phyloP scores from a whole-genome alignment of 2,797 vertebrate genomes.

The Rhynchotus rufescens region DNA sequence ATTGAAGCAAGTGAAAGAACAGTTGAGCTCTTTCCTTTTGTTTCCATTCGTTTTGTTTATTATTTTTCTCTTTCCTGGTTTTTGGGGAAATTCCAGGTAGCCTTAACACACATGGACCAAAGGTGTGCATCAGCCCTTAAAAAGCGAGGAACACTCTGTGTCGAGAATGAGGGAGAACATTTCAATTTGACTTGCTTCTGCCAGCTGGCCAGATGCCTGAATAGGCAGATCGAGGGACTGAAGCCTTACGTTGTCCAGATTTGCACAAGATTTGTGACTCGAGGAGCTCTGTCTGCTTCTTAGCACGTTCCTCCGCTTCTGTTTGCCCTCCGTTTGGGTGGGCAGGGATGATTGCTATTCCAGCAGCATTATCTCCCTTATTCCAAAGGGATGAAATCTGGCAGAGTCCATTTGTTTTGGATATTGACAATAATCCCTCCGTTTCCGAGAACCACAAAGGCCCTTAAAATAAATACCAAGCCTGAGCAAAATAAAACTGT shows the following conservation, averaged over 20 bases:
- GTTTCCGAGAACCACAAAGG: background rate
- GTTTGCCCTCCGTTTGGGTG: background rate
- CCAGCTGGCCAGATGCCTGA: slow-evolving; percentile 9
- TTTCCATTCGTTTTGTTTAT: background rate
- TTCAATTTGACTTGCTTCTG: slow-evolving; percentile 7
- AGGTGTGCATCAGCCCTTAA: background rate
- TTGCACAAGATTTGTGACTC: slow-evolving; percentile 17
- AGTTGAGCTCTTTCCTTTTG: background rate
- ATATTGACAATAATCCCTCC: background rate
- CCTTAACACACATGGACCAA: background rate
- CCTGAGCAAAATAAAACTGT: background rate
- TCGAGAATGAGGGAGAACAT: background rate
- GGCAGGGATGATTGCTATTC: background rate
- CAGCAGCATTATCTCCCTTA: slow-evolving; percentile 9
- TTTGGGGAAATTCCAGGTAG: background rate
- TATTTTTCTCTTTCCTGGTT: background rate
- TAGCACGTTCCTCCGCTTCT: background rate
- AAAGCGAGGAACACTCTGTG: background rate
- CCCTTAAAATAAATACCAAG: slow-evolving; percentile 33
- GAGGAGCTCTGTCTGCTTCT: slow-evolving; percentile 10
- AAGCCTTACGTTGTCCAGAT: fast-evolving
- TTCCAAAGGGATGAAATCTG: slow-evolving; percentile 21
- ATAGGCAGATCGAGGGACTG: background rate
- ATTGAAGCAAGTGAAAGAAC: background rate
- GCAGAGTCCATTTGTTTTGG: slow-evolving; percentile 8